Evolutionary conservation across 2,888 invertebrate species (phyloP), one percentile per base, ranked within the genome.

Genomic region (Agriopis leucophaearia): DNA sequence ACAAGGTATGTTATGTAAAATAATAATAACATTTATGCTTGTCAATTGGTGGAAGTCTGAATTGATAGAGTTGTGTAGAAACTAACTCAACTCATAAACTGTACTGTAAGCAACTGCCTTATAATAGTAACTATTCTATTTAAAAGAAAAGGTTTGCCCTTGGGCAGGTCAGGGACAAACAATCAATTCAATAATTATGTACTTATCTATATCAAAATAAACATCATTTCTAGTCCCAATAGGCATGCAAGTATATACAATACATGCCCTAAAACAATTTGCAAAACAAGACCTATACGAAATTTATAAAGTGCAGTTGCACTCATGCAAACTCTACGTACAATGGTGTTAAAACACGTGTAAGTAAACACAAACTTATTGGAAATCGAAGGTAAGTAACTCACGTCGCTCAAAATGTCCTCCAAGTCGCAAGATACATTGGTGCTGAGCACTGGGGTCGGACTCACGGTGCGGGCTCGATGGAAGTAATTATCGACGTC

Each of bases 341-440:
- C 51, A 51, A 40, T 12, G 8, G 16, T 27, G 45, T 18, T 44
- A 16, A 47, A 63, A 60, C 45, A 64, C 47, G 50, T 50, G 64
- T 61, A 64, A 67, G 52, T 66, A 47, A 59, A 47, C 56, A 67
- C 15, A 45, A 66, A 58, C 16, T 10, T 59, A 47, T 44, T 54
- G 57, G 35, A 52, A 77, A 74, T 74, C 69, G 72, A 72, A 74
- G 60, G 64, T 73, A 69, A n/a, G 27, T 27, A 27, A 92, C 93
- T 87, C 86, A 94, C 94, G 89, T 94, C 94, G 88, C 88, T 92
- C 87, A 94, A 91, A 82, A 94, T 91, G 91, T 94, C 94, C 81
- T 94, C 93, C 85, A 94, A 85, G 81, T 92, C 92, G 77, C 88
- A 89, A 84, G 86, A 86, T 73, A 87, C 86, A 88, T 88, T 92